phyloP scores from a whole-genome alignment of 2,113 vertebrate genomes.

The Heliornis fulica region DNA sequence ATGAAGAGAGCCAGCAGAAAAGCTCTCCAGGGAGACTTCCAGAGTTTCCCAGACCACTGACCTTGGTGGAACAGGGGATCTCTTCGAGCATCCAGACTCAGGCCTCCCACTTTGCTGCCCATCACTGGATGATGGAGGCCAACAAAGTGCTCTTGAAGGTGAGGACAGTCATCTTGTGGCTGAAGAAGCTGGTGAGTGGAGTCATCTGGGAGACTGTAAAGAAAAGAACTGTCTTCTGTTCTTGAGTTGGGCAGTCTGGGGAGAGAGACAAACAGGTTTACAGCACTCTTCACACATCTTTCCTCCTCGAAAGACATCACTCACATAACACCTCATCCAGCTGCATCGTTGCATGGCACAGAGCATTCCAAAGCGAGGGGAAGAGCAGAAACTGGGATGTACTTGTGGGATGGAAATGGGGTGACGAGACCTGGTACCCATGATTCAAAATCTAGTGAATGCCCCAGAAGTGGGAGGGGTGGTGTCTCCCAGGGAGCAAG shows the following conservation, averaged over 20 bases:
- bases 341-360: background rate
- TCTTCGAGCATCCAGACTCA: slow-evolving; percentile 35
- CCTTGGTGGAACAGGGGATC: slow-evolving; percentile 72
- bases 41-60: slow-evolving; percentile 32
- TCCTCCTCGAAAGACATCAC: background rate
- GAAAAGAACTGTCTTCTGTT: slow-evolving; percentile 72
- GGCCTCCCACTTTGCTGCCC: slow-evolving; percentile 25
- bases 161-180: slow-evolving; percentile 53
- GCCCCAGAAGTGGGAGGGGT: background rate
- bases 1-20: background rate
- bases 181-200: slow-evolving; percentile 78
- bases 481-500: background rate
- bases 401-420: background rate
- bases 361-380: background rate
- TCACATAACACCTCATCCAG: background rate
- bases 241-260: slow-evolving; percentile 1
- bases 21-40: background rate
- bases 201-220: slow-evolving; percentile 77
- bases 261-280: background rate
- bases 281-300: background rate
- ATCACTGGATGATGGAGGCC: slow-evolving; percentile 31
- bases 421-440: background rate
- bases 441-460: background rate
- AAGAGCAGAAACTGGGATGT: background rate
- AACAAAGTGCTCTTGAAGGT: slow-evolving; percentile 67